Evolutionary conservation across 2,888 invertebrate species (phyloP).

Genomic region (Synanthedon tipuliformis): DNA sequence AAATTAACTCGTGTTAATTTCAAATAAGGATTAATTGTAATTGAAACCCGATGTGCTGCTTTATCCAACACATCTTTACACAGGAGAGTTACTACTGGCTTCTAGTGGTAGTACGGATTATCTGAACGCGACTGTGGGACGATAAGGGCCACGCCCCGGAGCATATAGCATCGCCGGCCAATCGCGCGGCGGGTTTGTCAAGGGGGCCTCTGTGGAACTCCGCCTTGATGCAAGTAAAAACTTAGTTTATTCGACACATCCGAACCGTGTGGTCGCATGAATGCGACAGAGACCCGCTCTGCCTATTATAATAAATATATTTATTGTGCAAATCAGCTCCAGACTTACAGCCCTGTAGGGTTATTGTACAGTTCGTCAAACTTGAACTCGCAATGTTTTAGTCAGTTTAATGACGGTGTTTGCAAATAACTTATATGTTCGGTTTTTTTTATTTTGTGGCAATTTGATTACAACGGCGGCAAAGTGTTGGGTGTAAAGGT

Average conservation of each 20-base stretch:
- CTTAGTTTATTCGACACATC: slow-evolving; percentile 33
- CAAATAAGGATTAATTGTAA: slow-evolving; percentile 1
- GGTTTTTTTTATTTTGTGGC: slow-evolving; percentile 36
- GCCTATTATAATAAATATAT: too few species aligned
- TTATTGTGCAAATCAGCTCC: too few species aligned
- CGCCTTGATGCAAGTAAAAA: slow-evolving; percentile 22
- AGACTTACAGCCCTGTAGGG: too few species aligned
- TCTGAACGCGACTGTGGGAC: slow-evolving; percentile 3
- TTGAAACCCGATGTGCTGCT: slow-evolving; percentile 4
- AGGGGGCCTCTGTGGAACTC: slow-evolving; percentile 16
- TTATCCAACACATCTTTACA: slow-evolving; percentile 24
- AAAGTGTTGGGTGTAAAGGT: slow-evolving; percentile 51
- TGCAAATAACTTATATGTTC: slow-evolving; percentile 14
- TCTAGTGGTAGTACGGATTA: slow-evolving; percentile 6
- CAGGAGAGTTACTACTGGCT: slow-evolving; percentile 15
- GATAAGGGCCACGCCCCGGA: slow-evolving; percentile 17
- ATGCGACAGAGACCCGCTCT: background rate
- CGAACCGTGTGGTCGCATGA: slow-evolving; percentile 30
- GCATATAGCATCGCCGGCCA: slow-evolving; percentile 17
- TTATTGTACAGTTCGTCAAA: too few species aligned
- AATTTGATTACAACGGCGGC: slow-evolving; percentile 20
- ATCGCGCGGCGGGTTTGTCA: slow-evolving; percentile 14
- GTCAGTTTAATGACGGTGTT: slow-evolving; percentile 21
- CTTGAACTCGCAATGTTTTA: slow-evolving; percentile 16
- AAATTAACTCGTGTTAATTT: background rate